phyloP scores from a whole-genome alignment of 2,797 vertebrate genomes.

The Bryconaethiops microstoma region DNA sequence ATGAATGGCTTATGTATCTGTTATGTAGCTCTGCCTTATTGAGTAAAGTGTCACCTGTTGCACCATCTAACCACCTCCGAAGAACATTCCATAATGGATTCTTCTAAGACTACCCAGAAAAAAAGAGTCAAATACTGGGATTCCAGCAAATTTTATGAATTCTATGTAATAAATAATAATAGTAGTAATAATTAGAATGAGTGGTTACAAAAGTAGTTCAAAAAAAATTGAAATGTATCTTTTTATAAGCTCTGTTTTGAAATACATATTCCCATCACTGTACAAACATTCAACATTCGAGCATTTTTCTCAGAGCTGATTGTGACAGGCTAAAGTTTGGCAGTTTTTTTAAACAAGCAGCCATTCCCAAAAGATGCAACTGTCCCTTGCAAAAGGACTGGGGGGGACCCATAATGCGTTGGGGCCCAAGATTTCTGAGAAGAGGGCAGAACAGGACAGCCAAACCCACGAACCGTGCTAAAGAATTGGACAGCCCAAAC shows the following conservation, averaged over 20 bases:
- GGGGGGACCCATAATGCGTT: conserved; percentile 57
- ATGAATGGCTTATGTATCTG: too few relatives aligned
- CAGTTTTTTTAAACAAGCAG: conserved; percentile 72
- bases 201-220: conserved; percentile 32
- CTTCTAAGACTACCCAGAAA: conserved; percentile 10
- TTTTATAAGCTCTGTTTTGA: conserved; percentile 45
- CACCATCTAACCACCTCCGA: neutral
- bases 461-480: conserved; percentile 77
- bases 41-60: neutral
- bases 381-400: conserved; percentile 71
- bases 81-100: neutral
- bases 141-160: conserved; percentile 13
- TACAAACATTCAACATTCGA: conserved; percentile 78
- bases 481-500: conserved; percentile 51
- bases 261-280: conserved; percentile 78
- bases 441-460: conserved; percentile 68
- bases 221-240: conserved; percentile 5
- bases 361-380: conserved; percentile 80
- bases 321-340: conserved; percentile 77
- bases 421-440: conserved; percentile 34
- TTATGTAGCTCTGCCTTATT: too few relatives aligned
- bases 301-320: conserved; percentile 75
- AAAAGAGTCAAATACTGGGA: conserved; percentile 13
- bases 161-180: conserved; percentile 5
- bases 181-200: conserved; percentile 29